These are phyloP conservation scores for Crenuchus spilurus DNA, from an alignment of 2,797 vertebrate species.

Conservation along the genomic window DNA sequence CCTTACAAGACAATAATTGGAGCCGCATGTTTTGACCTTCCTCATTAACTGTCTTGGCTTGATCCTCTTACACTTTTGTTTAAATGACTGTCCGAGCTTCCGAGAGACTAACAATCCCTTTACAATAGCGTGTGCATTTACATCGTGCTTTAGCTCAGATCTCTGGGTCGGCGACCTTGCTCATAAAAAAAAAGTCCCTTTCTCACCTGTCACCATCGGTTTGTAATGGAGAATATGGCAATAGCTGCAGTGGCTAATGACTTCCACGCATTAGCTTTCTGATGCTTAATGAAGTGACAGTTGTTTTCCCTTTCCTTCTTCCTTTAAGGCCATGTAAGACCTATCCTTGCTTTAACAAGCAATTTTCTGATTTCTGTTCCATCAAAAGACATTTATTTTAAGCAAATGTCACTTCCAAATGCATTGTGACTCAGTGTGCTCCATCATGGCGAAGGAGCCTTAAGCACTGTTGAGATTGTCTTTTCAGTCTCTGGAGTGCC, in stretches of 20 bases:
- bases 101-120: constrained; percentile 19
- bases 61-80: constrained; percentile 35
- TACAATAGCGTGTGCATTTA: constrained; percentile 22
- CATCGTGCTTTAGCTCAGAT: constrained; percentile 9
- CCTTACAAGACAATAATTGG: constrained; percentile 44
- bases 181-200: not conserved
- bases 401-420: constrained; percentile 65
- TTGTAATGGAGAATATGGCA: constrained; percentile 22
- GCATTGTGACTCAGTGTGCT: constrained; percentile 57
- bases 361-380: constrained; percentile 47
- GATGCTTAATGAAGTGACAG: constrained; percentile 53
- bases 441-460: constrained; percentile 43
- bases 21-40: constrained; percentile 33
- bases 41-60: constrained; percentile 41
- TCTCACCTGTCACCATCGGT: constrained; percentile 29
- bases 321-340: constrained; percentile 38
- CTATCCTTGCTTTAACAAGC: constrained; percentile 48
- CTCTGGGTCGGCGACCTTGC: constrained; percentile 23
- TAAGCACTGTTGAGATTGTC: constrained; percentile 49
- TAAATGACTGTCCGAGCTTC: constrained; percentile 22
- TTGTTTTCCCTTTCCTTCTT: constrained; percentile 38
- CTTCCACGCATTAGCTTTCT: constrained; percentile 41
- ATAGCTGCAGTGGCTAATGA: constrained; percentile 37
- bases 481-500: constrained; percentile 53
- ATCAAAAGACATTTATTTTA: constrained; percentile 58